Conservation (phyloP, 2,113 vertebrate genomes). For the Pteronura brasiliensis region DNA sequence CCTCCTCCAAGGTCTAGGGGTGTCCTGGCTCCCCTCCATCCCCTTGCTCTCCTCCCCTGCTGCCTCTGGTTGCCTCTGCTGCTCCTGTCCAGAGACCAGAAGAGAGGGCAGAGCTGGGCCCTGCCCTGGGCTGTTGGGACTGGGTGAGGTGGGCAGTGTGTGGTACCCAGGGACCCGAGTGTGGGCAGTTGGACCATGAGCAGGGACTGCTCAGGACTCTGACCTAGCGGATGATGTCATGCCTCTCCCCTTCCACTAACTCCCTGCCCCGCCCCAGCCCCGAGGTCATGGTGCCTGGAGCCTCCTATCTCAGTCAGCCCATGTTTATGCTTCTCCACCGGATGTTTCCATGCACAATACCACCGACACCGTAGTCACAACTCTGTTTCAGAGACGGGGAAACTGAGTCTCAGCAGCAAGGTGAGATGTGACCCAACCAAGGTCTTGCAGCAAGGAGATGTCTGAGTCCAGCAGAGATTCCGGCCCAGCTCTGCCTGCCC, state of each 20-base stretch:
- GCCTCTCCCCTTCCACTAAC: not conserved
- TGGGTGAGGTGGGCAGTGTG: no score
- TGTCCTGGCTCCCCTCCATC: not conserved
- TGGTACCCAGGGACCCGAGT: not conserved
- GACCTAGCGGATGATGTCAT: not conserved
- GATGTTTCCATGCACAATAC: not conserved
- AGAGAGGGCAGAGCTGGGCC: not conserved
- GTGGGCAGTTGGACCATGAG: not conserved
- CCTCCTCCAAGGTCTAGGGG: not conserved
- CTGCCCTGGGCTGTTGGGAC: not conserved
- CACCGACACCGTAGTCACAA: not conserved
- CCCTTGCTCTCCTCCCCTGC: accelerated
- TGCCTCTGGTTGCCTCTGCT: not conserved
- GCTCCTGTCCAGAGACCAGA: not conserved
- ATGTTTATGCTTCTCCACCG: not conserved
- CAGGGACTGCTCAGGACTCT: not conserved
- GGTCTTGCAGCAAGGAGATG: not conserved
- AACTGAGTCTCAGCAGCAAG: not conserved
- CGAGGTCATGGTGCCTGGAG: accelerated
- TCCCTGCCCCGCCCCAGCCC: no score
- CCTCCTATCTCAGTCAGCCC: not conserved
- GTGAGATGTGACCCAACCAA: accelerated
- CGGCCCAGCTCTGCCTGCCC: not conserved
- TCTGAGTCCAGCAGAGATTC: no score
- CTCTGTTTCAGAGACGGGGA: not conserved